Percentiles rank a stretch among this genome's conserved stretches.
These are phyloP conservation scores for Adela reaumurella DNA, from an alignment of 2,888 invertebrate species.

Conservation along the genomic window DNA sequence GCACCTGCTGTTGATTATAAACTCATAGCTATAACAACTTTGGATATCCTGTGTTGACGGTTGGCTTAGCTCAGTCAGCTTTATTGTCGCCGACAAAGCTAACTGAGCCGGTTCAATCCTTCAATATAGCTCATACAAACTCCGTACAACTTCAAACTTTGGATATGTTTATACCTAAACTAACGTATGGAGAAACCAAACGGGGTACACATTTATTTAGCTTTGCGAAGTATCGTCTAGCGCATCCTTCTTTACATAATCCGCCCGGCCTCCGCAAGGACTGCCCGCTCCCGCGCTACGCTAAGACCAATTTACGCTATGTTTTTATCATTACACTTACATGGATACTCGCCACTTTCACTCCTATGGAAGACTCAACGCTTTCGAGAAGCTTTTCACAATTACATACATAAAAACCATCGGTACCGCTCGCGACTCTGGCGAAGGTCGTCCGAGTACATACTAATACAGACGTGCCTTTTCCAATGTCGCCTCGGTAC, in stretches of 20 bases:
- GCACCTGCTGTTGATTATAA: too few species aligned
- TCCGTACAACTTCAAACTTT: too few species aligned
- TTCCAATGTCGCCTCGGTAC: too few species aligned
- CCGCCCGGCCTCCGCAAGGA: not conserved
- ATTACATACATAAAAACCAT: not conserved
- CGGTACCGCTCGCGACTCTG: not conserved
- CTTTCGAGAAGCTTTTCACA: constrained; percentile 39
- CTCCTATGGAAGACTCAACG: constrained; percentile 56
- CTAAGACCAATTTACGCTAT: not conserved
- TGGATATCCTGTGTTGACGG: too few species aligned
- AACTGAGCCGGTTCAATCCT: too few species aligned
- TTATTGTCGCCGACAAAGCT: too few species aligned
- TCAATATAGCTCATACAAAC: too few species aligned
- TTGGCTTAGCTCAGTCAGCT: too few species aligned
- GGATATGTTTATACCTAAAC: too few species aligned
- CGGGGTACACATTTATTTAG: constrained; percentile 50
- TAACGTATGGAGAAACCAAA: constrained; percentile 43
- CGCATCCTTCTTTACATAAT: not conserved
- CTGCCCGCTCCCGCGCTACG: not conserved
- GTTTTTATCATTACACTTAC: constrained; percentile 1
- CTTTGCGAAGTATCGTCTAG: constrained; percentile 27
- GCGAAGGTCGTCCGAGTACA: too few species aligned
- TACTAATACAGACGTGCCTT: too few species aligned
- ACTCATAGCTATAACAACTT: too few species aligned
- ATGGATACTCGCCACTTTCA: constrained; percentile 36